These are phyloP conservation scores for Sphecodes monilicornis DNA, from an alignment of 2,888 invertebrate genomes.

Conservation along the genomic window DNA sequence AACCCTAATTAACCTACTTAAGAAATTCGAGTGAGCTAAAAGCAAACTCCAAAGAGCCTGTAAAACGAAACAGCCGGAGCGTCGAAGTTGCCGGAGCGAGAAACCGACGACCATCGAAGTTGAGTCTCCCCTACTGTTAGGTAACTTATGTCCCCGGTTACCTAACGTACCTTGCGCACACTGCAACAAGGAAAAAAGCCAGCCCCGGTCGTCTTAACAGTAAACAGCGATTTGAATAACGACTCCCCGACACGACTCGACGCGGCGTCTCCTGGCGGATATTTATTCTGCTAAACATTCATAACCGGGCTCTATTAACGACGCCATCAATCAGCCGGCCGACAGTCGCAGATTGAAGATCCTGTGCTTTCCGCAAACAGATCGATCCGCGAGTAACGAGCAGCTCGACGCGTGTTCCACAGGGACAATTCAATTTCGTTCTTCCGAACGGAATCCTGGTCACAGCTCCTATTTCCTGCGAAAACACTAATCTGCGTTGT, in stretches of 20 bases:
- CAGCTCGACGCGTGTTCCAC: not conserved
- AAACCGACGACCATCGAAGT: not conserved
- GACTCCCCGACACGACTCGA: not conserved
- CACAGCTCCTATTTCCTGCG: not conserved
- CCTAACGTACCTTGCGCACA: not conserved
- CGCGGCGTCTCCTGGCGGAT: not conserved
- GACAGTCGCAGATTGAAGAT: conserved; percentile 10
- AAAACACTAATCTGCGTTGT: not conserved
- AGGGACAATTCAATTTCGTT: not conserved
- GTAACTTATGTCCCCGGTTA: not conserved
- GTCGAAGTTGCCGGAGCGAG: not conserved
- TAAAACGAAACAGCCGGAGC: not conserved
- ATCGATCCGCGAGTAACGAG: conserved; percentile 11
- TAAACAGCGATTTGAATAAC: not conserved
- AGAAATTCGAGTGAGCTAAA: not conserved
- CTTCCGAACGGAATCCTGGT: not conserved
- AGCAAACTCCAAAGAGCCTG: not conserved
- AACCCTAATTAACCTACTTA: not conserved
- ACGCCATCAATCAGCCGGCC: conserved; percentile 20
- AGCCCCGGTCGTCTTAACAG: conserved; percentile 4
- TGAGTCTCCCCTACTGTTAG: not conserved
- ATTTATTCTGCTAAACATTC: conserved; percentile 13
- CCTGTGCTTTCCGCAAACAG: conserved; percentile 15
- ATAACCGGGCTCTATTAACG: conserved; percentile 12
- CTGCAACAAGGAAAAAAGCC: not conserved